phyloP scores from a whole-genome alignment of 2,113 vertebrate species.

The Morone saxatilis region DNA sequence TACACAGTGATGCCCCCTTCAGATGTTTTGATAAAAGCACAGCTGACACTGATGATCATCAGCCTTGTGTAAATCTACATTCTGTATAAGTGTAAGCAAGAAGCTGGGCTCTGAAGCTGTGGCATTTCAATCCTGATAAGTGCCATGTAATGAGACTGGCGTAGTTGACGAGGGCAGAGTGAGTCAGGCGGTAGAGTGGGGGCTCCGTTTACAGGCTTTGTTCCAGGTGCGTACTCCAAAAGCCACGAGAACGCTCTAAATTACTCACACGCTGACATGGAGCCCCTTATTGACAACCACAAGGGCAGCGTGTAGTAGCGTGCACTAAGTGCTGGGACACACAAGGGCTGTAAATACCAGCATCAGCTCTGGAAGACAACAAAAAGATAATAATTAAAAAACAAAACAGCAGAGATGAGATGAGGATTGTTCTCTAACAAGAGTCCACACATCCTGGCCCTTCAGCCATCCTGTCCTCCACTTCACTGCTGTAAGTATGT shows the following conservation, averaged over 20 bases:
- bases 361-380: slow-evolving; percentile 8
- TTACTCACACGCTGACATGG: slow-evolving; percentile 58
- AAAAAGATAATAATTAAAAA: not conserved
- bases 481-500: slow-evolving; percentile 60
- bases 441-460: slow-evolving; percentile 40
- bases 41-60: not conserved
- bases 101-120: slow-evolving; percentile 21
- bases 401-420: slow-evolving; percentile 2
- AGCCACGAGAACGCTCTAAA: slow-evolving; percentile 42
- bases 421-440: not conserved
- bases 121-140: slow-evolving; percentile 62
- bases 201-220: slow-evolving; percentile 67
- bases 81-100: slow-evolving; percentile 9
- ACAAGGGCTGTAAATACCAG: slow-evolving; percentile 24
- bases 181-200: slow-evolving; percentile 59
- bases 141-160: slow-evolving; percentile 53
- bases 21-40: slow-evolving; percentile 15
- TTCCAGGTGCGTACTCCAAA: slow-evolving; percentile 64
- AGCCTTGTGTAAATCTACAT: slow-evolving; percentile 17
- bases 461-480: slow-evolving; percentile 43
- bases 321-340: slow-evolving; percentile 42
- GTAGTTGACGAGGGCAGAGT: slow-evolving; percentile 37
- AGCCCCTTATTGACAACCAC: slow-evolving; percentile 48
- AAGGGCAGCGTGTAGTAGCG: slow-evolving; percentile 40
- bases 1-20: not conserved